A percentile compares a stretch with the other conserved stretches of the same genome.
Evolutionary conservation across 2,888 invertebrate species (phyloP).

Genomic region (Parnassius mnemosyne): DNA sequence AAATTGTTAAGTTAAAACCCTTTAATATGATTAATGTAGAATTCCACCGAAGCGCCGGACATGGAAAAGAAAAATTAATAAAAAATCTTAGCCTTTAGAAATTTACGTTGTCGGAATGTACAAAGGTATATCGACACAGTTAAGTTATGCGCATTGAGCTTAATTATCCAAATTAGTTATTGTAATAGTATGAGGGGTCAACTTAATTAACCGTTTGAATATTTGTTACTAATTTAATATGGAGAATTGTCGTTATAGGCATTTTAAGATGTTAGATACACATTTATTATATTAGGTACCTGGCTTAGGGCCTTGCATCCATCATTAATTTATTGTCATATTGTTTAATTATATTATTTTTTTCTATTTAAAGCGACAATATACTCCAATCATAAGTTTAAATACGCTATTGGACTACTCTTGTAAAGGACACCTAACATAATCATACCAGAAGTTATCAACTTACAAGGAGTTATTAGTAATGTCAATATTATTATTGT

Average conservation of each 20-base stretch:
- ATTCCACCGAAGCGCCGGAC: constrained; percentile 33
- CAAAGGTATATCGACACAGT: constrained; percentile 1
- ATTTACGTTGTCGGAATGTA: constrained; percentile 2
- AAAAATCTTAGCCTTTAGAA: constrained; percentile 36
- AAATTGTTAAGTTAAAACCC: constrained; percentile 60
- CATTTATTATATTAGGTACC: too few relatives aligned
- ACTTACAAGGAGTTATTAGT: too few relatives aligned
- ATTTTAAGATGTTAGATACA: not conserved
- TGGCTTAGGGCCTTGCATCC: too few relatives aligned
- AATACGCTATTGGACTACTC: too few relatives aligned
- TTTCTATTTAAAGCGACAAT: too few relatives aligned
- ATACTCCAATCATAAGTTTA: too few relatives aligned
- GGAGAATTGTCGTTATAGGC: not conserved
- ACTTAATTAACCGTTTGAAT: constrained; percentile 12
- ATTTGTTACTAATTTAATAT: not conserved
- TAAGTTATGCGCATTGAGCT: constrained; percentile 4
- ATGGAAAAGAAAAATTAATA: constrained; percentile 54
- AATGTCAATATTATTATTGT: too few relatives aligned
- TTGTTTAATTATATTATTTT: too few relatives aligned
- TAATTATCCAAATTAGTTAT: constrained; percentile 16
- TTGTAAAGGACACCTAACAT: too few relatives aligned
- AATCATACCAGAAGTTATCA: too few relatives aligned
- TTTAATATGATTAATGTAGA: constrained; percentile 50
- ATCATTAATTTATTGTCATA: too few relatives aligned
- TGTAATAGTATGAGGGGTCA: constrained; percentile 3